phyloP scores from a whole-genome alignment of 2,888 invertebrate genomes.

The Cheilosia soror region DNA sequence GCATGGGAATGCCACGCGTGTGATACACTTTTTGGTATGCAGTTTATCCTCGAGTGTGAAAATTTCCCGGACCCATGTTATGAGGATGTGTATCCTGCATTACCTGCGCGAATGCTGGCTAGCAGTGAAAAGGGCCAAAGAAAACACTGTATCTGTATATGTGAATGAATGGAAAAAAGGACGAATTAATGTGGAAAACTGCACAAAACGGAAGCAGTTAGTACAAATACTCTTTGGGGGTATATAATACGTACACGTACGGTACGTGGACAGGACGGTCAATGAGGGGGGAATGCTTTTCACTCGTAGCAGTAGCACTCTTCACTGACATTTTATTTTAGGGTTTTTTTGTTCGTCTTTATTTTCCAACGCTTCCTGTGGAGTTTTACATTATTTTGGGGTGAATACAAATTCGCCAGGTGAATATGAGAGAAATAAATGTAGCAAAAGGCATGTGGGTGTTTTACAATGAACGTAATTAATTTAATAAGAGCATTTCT shows the following conservation, averaged over 20 bases:
- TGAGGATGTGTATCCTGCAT: constrained; percentile 48
- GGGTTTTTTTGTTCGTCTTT: not conserved
- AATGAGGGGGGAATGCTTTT: constrained; percentile 33
- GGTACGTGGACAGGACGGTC: not conserved
- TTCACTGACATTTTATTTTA: constrained; percentile 59
- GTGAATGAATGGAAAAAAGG: constrained; percentile 30
- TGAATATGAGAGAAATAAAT: constrained; percentile 28
- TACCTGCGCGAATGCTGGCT: constrained; percentile 51
- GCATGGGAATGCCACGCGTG: constrained; percentile 64
- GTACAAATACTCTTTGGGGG: constrained; percentile 35
- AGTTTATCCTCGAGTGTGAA: constrained; percentile 53
- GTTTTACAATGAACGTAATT: constrained; percentile 63
- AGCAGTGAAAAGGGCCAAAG: constrained; percentile 31
- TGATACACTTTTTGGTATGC: constrained; percentile 28
- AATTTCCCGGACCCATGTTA: constrained; percentile 25
- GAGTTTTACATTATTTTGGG: constrained; percentile 35
- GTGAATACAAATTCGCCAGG: constrained; percentile 31
- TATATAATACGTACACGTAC: constrained; percentile 1
- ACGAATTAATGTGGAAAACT: constrained; percentile 67
- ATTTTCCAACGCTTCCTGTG: constrained; percentile 28
- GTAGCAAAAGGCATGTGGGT: constrained; percentile 16
- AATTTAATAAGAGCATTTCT: constrained; percentile 65
- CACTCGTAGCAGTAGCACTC: constrained; percentile 2
- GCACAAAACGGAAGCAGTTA: constrained; percentile 74
- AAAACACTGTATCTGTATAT: constrained; percentile 21